A percentile compares a stretch with the other conserved stretches of the same genome.
phyloP scores from a whole-genome alignment of 1,140 invertebrate genomes.

The Liolophura sinensis region DNA sequence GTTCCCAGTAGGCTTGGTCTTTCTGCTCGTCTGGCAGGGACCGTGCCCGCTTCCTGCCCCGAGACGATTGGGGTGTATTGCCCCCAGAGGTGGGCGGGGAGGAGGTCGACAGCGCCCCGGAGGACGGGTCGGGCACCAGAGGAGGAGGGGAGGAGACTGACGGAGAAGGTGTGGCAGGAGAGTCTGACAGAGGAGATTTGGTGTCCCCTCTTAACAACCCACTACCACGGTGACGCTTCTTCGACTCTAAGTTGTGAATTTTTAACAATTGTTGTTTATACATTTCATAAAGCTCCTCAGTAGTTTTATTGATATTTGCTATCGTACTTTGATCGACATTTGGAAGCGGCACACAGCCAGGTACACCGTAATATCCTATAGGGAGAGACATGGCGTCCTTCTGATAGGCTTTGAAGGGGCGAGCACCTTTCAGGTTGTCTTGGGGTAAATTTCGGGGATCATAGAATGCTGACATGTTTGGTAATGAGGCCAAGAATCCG shows the following conservation, averaged over 20 bases:
- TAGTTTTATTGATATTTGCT: background rate
- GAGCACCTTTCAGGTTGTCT: constrained; percentile 51
- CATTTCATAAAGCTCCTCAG: constrained; percentile 23
- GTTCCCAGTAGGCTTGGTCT: constrained; percentile 84
- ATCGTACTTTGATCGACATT: background rate
- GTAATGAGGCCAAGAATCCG: no score
- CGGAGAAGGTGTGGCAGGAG: background rate
- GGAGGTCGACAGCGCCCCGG: constrained; percentile 12
- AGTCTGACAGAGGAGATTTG: constrained; percentile 2
- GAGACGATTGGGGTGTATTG: background rate
- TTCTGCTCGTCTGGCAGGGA: constrained; percentile 62
- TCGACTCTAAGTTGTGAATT: background rate
- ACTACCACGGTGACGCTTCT: no score
- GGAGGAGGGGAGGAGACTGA: constrained; percentile 12
- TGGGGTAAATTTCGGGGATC: background rate
- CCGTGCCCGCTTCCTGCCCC: constrained; percentile 16
- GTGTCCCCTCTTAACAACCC: no score
- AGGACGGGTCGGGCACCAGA: background rate
- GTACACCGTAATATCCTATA: constrained; percentile 42
- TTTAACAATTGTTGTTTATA: constrained; percentile 27
- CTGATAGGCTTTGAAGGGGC: constrained; percentile 73
- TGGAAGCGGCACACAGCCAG: constrained; percentile 13
- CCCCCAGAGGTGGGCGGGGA: background rate
- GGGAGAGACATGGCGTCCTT: constrained; percentile 69
- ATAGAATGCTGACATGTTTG: no score